Evolutionary conservation across 2,113 vertebrate genomes (phyloP), one percentile per base, ranked within the genome.

Genomic region (Anarrhichthys ocellatus): DNA sequence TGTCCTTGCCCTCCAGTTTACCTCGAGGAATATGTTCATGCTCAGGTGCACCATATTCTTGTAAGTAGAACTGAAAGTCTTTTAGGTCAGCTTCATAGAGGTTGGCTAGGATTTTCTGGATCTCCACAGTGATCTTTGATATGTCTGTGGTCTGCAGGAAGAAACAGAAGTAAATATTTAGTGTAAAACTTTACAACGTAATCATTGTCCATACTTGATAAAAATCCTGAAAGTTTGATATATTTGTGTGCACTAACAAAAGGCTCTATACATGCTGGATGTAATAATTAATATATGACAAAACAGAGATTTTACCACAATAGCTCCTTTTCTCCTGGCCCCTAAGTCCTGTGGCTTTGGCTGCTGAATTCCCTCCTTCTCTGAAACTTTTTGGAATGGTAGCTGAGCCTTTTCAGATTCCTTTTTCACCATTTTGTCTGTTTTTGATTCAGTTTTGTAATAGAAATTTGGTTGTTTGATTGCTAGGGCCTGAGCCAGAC

Each of bases 1-100:
- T 58, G 87, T 76, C 68, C 9, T 36, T 84, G 48, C 1, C 36
- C 9, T 86, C 59, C 46, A 92, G 56, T 67, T 63, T 78, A n/a
- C 78, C 0, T 9, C 0, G 1, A 34, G 80, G 14, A 73, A 89
- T 81, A 0, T 34, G 0, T 54, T 3, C 0, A 7, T 6, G 0
- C 1, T 5, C 14, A 0, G 29, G 56, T 9, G 46, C 6, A 0
- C 0, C 56, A 9, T 72, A 22, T 3, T 7, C 1, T 56, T 24
- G 3, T 56, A 56, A 56, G 8, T 1, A 0, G 29, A 85, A 91
- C 1, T 69, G 44, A 76, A 92, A 92, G 0, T 0, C 1, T 76
- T 92, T 88, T 0, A 91, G 0, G 1, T 86, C 66, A 0, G 2
- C 10, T 40, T 68, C 62, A 0, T 0, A 0, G 44, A 92, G 88